phyloP scores from a whole-genome alignment of 2,888 invertebrate genomes.

The Icerya purchasi region DNA sequence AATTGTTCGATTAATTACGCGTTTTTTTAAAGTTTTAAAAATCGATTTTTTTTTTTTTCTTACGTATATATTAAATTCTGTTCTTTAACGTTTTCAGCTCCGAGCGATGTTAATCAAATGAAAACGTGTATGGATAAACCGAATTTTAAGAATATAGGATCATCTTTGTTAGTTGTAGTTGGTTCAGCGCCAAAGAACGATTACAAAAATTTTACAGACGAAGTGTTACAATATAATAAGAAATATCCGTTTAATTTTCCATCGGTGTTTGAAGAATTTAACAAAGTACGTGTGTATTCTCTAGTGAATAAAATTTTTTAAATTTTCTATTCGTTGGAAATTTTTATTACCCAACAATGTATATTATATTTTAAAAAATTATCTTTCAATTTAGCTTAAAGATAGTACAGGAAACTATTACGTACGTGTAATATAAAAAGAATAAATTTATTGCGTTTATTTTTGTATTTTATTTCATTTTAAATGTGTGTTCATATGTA shows the following conservation, averaged over 20 bases:
- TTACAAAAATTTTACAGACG: slow-evolving; percentile 53
- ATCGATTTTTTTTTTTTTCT: too few relatives aligned
- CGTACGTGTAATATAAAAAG: slow-evolving; percentile 3
- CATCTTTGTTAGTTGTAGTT: slow-evolving; percentile 69
- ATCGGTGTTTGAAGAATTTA: neutral
- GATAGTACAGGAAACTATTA: slow-evolving; percentile 8
- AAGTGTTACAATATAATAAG: slow-evolving; percentile 56
- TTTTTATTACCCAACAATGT: too few relatives aligned
- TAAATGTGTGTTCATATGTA: too few relatives aligned
- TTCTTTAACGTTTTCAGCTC: too few relatives aligned
- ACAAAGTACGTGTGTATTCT: neutral
- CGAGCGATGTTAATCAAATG: slow-evolving; percentile 10
- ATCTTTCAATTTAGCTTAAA: neutral
- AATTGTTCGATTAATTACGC: too few relatives aligned
- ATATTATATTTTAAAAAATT: too few relatives aligned
- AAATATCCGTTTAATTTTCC: slow-evolving; percentile 58
- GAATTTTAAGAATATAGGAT: slow-evolving; percentile 45
- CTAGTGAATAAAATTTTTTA: too few relatives aligned
- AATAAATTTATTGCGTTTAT: too few relatives aligned
- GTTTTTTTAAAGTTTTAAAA: too few relatives aligned
- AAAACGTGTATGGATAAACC: slow-evolving; percentile 37
- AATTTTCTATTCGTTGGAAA: too few relatives aligned
- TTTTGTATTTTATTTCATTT: too few relatives aligned
- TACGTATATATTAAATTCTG: too few relatives aligned
- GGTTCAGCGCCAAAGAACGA: slow-evolving; percentile 58